Conservation (phyloP, 2,797 vertebrate species). For the Telmatherina bonti region DNA sequence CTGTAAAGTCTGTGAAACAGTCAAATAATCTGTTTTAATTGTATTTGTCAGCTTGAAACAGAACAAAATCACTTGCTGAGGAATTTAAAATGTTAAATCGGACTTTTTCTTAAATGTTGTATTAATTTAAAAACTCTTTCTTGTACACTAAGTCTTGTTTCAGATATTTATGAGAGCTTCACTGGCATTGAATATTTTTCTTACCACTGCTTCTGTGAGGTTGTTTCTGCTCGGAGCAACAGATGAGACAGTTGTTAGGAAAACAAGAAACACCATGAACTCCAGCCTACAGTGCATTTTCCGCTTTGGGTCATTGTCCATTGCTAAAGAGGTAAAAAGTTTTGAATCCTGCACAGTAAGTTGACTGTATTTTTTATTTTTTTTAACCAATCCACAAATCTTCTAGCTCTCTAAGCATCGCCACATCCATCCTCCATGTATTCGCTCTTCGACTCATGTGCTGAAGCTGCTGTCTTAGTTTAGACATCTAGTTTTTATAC, state of each 20-base stretch:
- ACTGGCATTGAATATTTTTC: constrained; percentile 10
- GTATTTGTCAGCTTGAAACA: no score
- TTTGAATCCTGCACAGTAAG: not conserved
- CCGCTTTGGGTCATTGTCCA: constrained; percentile 19
- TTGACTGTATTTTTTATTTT: no score
- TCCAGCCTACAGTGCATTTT: constrained; percentile 60
- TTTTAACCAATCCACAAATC: constrained; percentile 12
- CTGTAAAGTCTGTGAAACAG: no score
- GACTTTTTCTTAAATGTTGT: no score
- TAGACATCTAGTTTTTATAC: constrained; percentile 64
- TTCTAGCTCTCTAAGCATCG: constrained; percentile 3
- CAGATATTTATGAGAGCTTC: not conserved
- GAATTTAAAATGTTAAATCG: no score
- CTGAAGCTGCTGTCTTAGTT: constrained; percentile 17
- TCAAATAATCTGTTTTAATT: no score
- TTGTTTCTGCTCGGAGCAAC: constrained; percentile 49
- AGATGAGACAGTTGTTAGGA: constrained; percentile 55
- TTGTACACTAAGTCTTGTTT: not conserved
- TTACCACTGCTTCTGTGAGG: constrained; percentile 73
- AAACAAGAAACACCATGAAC: constrained; percentile 59
- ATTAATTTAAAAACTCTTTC: no score
- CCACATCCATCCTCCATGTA: constrained; percentile 22
- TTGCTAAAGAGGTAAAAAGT: constrained; percentile 1
- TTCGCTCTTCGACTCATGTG: constrained; percentile 1
- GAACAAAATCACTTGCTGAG: no score